Base-by-base conservation (phyloP, 2,797 vertebrate species). In the Hemitrygon akajei region DNA sequence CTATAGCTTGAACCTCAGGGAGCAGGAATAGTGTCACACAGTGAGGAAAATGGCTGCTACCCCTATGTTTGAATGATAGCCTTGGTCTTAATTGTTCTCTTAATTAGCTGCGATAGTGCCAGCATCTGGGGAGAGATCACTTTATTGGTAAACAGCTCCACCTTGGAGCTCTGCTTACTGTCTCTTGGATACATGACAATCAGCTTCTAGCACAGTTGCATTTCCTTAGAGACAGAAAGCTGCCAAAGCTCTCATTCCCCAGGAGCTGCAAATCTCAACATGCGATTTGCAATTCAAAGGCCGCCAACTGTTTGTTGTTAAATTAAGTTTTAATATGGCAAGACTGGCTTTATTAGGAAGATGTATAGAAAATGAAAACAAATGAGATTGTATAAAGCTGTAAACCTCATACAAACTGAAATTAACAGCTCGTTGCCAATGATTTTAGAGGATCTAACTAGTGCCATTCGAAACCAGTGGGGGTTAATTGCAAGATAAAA, bases 51-150 rank as follows among this genome's bases (percentile, higher is more conserved):
- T 95, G 96, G 96, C 95, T 96, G 94, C 95, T 96, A 96, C 97
- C 96, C 97, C 96, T 96, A 96, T 96, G 96, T 96, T 97, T 96
- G 97, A 97, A 97, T 97, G 97, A 97, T 97, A 95, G 96, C 97
- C 96, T 97, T 97, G 96, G 96, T 98, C 97, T 97, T 98, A 98
- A 98, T 98, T 98, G 98, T 98, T 98, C 97, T 98, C 97, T 98
- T 99, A 98, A 99, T 99, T 98, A 98, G 98, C 97, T 98, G 97
- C 96, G 97, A 97, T 96, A 97, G 97, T 96, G 96, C 97, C 96
- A 97, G 97, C 97, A 97, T 97, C 98, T 97, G 96, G 96, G 98
- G 97, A 98, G 97, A 97, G 96, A 97, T 97, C 96, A 95, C 81
- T 3, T 95, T 97, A 97, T 97, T 96, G 97, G 96, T 96, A 97